These are phyloP conservation scores for Anticlea derivata DNA, from an alignment of 2,888 invertebrate species.

Conservation along the genomic window DNA sequence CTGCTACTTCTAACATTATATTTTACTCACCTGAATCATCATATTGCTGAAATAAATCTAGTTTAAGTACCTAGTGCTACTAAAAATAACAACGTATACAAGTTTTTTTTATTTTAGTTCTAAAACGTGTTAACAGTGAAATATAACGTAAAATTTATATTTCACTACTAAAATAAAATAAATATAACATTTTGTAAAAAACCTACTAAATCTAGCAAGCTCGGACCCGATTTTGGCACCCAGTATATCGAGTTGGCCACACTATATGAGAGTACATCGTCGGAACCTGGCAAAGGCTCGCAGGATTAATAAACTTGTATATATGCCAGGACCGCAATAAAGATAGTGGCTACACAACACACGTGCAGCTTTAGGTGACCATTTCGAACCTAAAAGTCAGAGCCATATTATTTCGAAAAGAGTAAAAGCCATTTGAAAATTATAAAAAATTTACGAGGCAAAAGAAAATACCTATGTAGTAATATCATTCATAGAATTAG, in stretches of 20 bases:
- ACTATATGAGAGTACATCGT: constrained; percentile 51
- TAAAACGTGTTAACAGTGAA: no score
- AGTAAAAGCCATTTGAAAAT: background rate
- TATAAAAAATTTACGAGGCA: background rate
- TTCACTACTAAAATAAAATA: no score
- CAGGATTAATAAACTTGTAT: constrained; percentile 45
- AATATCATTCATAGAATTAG: no score
- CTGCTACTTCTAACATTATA: background rate
- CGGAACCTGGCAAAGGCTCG: constrained; percentile 38
- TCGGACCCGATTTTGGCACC: background rate
- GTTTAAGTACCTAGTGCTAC: no score
- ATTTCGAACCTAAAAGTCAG: constrained; percentile 9
- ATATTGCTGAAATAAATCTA: no score
- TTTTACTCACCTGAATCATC: no score
- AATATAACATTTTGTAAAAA: no score
- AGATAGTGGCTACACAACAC: constrained; percentile 26
- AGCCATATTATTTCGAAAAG: constrained; percentile 1
- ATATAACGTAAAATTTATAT: no score
- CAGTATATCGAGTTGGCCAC: constrained; percentile 11
- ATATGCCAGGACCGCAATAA: constrained; percentile 29
- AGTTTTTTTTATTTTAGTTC: no score
- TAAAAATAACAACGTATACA: no score
- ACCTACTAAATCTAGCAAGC: background rate
- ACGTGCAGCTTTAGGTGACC: constrained; percentile 13
- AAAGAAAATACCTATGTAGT: background rate